phyloP scores from a whole-genome alignment of 2,797 vertebrate species.

The Erethizon dorsatum region DNA sequence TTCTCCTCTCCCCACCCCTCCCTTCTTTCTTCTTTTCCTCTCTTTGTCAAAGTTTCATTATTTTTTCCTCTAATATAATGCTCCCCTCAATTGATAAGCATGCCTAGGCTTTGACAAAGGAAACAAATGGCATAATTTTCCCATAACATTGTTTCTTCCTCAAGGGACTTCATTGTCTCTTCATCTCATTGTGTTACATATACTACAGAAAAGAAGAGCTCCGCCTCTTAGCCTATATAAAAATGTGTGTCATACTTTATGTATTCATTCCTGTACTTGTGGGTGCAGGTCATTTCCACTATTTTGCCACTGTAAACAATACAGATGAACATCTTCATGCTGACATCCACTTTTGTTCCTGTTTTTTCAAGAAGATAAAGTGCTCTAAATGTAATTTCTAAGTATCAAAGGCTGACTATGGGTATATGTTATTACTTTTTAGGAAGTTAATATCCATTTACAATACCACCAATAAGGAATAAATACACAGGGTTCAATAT shows the following conservation, averaged over 20 bases:
- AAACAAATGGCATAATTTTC: neutral
- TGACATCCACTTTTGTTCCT: neutral
- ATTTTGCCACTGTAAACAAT: neutral
- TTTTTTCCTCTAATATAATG: neutral
- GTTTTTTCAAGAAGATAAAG: neutral
- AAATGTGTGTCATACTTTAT: neutral
- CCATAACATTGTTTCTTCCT: neutral
- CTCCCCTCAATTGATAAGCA: neutral
- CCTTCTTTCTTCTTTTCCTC: neutral
- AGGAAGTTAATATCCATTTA: neutral
- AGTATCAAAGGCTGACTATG: neutral
- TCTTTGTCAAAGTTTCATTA: neutral
- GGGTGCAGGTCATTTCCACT: rapidly evolving
- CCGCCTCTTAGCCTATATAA: neutral
- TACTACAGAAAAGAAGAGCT: neutral
- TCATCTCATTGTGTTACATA: too few species aligned
- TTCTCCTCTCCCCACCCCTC: rapidly evolving
- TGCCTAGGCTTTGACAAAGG: neutral
- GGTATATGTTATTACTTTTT: neutral
- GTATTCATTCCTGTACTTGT: neutral
- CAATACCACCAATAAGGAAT: neutral
- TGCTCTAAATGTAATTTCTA: neutral
- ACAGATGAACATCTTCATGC: neutral
- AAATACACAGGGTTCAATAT: neutral
- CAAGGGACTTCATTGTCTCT: neutral